A percentile compares a stretch with the other conserved stretches of the same genome.
Evolutionary conservation across 2,113 vertebrate genomes (phyloP).

Genomic region (Thermophis baileyi): DNA sequence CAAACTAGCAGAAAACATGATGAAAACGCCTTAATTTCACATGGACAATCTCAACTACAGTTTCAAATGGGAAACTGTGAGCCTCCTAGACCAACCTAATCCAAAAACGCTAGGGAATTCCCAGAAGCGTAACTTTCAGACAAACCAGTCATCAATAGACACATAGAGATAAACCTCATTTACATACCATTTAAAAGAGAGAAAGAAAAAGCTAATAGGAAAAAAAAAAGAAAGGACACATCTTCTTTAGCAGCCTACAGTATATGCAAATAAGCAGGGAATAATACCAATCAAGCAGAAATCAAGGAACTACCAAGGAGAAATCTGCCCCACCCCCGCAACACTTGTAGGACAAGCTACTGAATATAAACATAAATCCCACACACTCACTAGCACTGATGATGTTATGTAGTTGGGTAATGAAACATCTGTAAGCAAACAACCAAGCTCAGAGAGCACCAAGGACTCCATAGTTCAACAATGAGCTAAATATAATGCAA

Average conservation of each 20-base stretch:
- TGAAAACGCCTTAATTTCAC: background rate
- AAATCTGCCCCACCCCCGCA: background rate
- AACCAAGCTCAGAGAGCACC: background rate
- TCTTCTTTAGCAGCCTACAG: background rate
- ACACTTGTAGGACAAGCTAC: background rate
- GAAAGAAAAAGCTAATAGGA: background rate
- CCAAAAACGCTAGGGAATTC: too few species aligned
- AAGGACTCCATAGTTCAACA: background rate
- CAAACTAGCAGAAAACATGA: background rate
- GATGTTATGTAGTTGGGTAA: background rate
- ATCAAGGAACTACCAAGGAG: background rate
- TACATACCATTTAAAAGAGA: background rate
- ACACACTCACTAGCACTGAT: background rate
- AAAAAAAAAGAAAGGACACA: background rate
- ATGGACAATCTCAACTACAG: background rate
- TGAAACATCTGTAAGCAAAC: background rate
- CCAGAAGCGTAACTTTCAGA: background rate
- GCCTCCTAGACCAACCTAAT: background rate
- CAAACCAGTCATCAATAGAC: background rate
- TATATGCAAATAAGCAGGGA: background rate
- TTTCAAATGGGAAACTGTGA: background rate
- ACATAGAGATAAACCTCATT: background rate
- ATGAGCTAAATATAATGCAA: background rate
- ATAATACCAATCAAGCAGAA: background rate
- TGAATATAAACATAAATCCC: background rate